phyloP scores from a whole-genome alignment of 1,140 invertebrate genomes.

The Periplaneta americana region DNA sequence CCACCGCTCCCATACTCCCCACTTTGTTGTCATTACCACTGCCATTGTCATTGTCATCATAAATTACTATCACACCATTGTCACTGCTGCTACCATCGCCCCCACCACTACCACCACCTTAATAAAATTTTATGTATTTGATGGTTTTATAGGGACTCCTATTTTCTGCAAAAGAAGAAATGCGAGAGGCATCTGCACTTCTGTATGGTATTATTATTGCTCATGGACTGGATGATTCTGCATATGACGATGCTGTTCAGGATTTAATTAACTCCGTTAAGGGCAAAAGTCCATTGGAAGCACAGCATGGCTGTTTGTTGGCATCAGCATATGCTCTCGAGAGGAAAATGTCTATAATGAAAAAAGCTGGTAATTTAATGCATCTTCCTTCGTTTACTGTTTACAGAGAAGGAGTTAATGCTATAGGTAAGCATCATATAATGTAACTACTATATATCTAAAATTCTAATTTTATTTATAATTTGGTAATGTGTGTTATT shows the following conservation, averaged over 20 bases:
- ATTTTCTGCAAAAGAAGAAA: slow-evolving; percentile 63
- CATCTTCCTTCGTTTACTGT: slow-evolving; percentile 40
- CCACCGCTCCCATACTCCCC: too few relatives aligned
- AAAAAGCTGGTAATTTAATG: slow-evolving; percentile 30
- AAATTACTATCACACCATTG: too few relatives aligned
- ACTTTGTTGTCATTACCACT: too few relatives aligned
- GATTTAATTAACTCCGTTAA: background rate
- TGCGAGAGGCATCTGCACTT: slow-evolving; percentile 61
- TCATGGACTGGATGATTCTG: slow-evolving; percentile 36
- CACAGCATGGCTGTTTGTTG: slow-evolving; percentile 65
- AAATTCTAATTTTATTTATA: too few relatives aligned
- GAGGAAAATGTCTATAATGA: slow-evolving; percentile 45
- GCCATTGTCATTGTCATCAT: too few relatives aligned
- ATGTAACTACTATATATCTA: too few relatives aligned
- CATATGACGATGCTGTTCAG: slow-evolving; percentile 26
- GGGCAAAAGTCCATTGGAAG: slow-evolving; percentile 45
- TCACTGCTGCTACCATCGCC: too few relatives aligned
- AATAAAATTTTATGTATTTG: background rate
- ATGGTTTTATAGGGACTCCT: slow-evolving; percentile 44
- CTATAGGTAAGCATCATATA: slow-evolving; percentile 51
- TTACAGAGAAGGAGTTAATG: slow-evolving; percentile 46
- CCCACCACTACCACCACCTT: too few relatives aligned
- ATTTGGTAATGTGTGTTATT: too few relatives aligned
- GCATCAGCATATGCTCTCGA: slow-evolving; percentile 63
- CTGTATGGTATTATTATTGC: slow-evolving; percentile 62